Base-by-base conservation (phyloP, 1,140 invertebrate species). In the Hyphantria cunea region DNA sequence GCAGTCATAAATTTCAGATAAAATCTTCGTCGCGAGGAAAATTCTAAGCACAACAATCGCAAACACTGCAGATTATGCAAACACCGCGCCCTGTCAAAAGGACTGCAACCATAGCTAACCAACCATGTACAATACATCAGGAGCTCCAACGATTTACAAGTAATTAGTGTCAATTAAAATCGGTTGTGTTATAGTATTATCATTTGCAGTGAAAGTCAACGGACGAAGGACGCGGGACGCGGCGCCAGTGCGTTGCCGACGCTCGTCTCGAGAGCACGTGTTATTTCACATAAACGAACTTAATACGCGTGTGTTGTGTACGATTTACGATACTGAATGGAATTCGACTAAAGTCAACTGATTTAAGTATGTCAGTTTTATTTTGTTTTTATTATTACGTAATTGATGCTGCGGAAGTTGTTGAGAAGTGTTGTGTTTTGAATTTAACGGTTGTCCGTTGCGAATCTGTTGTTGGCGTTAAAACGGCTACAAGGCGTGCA, bases 181-280 rank as follows among this genome's bases (percentile, higher is more conserved):
- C 39, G 48, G 63, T 47, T 37, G 72, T 34, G 52, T 76, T 66
- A 64, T 59, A 67, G 55, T 76, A 74, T 75, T 69, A 76, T 73
- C 71, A 72, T 67, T 56, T 63, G 52, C 65, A 86, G 85, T 88
- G 83, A 88, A 88, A 88, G 85, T 86, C 64, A 81, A 82, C 79
- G 81, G 80, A 78, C 45, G 55, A 58, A 58, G 55, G 55, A 58
- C 55, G 55, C 55, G 45, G 45, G 45, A 39, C 74, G 71, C 42
- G 55, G 50, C 64, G 64, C 42, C 78, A 87, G 84, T 85, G 42
- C 56, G 70, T 54, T 59, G 39, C 53, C 69, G 68, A 67, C 73
- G 62, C 53, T 60, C 64, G 68, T 13, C 25, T 8, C 4, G 72
- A 54, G 58, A 60, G 80, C 66, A 79, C 76, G 83, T 63, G 11